Evolutionary conservation across 2,113 vertebrate species (phyloP).

Genomic region (Tetrao urogallus): DNA sequence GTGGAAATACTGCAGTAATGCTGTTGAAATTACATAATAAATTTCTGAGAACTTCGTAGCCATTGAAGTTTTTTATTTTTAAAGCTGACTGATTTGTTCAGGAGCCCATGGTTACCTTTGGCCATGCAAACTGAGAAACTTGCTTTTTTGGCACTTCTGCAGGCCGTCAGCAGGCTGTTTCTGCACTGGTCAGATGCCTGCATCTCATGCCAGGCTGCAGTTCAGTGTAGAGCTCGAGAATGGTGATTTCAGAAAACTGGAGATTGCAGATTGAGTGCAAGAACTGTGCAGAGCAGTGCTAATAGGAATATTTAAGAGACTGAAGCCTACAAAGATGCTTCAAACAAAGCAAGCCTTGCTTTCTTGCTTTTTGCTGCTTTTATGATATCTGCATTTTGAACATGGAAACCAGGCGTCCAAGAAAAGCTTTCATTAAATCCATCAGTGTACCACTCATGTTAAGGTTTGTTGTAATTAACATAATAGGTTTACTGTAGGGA

Average conservation of each 20-base stretch:
- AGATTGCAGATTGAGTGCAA: background rate
- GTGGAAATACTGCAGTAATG: background rate
- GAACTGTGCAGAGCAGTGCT: background rate
- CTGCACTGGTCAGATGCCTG: background rate
- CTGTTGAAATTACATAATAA: background rate
- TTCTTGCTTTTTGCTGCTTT: background rate
- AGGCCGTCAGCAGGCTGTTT: background rate
- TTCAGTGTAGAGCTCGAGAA: background rate
- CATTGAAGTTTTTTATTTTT: background rate
- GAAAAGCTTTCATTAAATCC: background rate
- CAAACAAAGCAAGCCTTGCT: accelerated
- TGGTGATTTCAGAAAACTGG: background rate
- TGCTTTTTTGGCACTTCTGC: background rate
- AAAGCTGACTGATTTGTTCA: background rate
- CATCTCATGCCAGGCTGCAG: background rate
- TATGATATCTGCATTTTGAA: background rate
- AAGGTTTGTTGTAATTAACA: background rate
- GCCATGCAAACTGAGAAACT: background rate
- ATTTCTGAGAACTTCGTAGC: background rate
- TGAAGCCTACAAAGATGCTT: background rate
- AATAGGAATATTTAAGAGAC: background rate
- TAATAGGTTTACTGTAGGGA: background rate
- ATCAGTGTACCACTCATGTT: accelerated
- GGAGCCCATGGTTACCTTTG: background rate
- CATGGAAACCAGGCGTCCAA: background rate